Percentiles rank a stretch among this genome's conserved stretches.
These are phyloP conservation scores for Gymnoscopelus microlampas DNA, from an alignment of 2,797 vertebrate species.

Conservation along the genomic window DNA sequence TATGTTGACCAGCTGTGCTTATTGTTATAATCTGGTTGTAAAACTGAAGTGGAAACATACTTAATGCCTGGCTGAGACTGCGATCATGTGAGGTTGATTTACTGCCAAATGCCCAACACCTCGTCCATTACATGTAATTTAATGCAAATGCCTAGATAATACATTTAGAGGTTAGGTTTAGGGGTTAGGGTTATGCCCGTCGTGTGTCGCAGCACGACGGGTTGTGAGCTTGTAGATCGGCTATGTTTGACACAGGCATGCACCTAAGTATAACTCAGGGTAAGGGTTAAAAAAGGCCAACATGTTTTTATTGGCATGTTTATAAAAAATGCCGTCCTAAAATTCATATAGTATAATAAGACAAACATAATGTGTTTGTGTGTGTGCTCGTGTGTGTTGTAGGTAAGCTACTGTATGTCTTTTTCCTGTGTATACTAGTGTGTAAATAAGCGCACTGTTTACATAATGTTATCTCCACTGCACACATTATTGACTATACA, in stretches of 20 bases:
- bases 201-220: too few relatives aligned
- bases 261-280: too few relatives aligned
- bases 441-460: neutral
- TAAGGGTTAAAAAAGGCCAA: too few relatives aligned
- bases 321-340: neutral
- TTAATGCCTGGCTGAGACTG: slow-evolving; percentile 25
- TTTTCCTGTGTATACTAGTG: too few relatives aligned
- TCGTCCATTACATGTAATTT: slow-evolving; percentile 22
- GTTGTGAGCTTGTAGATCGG: too few relatives aligned
- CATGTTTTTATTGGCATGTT: too few relatives aligned
- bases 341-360: neutral
- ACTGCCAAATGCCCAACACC: slow-evolving; percentile 30
- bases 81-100: slow-evolving; percentile 36
- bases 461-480: neutral
- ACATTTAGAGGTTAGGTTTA: neutral
- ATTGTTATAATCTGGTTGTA: slow-evolving; percentile 51
- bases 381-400: neutral
- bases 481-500: slow-evolving; percentile 8
- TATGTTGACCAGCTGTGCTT: slow-evolving; percentile 54
- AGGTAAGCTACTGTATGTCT: too few relatives aligned
- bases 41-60: slow-evolving; percentile 22
- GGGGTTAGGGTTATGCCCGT: too few relatives aligned
- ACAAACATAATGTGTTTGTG: neutral
- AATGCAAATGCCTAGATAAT: slow-evolving; percentile 25
- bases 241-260: too few relatives aligned